A percentile compares a stretch with the other conserved stretches of the same genome.
phyloP scores from a whole-genome alignment of 2,888 invertebrate species.

The Phortica magna region DNA sequence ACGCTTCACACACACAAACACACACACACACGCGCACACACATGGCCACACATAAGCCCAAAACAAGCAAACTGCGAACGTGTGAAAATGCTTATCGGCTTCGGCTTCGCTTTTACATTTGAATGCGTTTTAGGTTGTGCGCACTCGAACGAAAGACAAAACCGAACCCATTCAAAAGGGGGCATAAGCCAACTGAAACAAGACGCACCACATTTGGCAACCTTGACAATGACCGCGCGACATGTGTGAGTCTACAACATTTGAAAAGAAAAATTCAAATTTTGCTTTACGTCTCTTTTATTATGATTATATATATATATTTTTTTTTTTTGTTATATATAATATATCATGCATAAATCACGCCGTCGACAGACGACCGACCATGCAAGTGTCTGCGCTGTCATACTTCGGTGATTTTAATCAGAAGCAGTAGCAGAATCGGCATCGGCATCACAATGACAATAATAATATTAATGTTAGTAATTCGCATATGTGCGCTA shows the following conservation, averaged over 20 bases:
- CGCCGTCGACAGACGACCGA: neutral
- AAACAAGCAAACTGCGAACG: neutral
- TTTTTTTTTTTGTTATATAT: neutral
- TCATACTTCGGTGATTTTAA: neutral
- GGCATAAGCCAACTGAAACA: neutral
- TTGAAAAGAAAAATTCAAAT: no score
- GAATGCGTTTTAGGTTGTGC: neutral
- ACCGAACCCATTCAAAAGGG: no score
- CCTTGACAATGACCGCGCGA: conserved; percentile 18
- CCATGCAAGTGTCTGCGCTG: no score
- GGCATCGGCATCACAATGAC: conserved; percentile 26
- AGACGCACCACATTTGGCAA: neutral
- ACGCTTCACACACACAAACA: neutral
- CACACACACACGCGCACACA: neutral
- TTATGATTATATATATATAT: neutral
- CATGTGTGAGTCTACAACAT: neutral
- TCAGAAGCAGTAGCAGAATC: conserved; percentile 36
- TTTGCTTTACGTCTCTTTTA: no score
- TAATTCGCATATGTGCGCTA: conserved; percentile 27
- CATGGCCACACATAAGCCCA: neutral
- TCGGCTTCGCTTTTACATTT: conserved; percentile 1
- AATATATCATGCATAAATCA: conserved; percentile 32
- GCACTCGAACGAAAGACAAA: neutral
- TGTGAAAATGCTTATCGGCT: conserved; percentile 1
- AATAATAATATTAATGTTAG: neutral